phyloP scores from a whole-genome alignment of 2,888 invertebrate genomes.

The Hemicrepidius hirtus region DNA sequence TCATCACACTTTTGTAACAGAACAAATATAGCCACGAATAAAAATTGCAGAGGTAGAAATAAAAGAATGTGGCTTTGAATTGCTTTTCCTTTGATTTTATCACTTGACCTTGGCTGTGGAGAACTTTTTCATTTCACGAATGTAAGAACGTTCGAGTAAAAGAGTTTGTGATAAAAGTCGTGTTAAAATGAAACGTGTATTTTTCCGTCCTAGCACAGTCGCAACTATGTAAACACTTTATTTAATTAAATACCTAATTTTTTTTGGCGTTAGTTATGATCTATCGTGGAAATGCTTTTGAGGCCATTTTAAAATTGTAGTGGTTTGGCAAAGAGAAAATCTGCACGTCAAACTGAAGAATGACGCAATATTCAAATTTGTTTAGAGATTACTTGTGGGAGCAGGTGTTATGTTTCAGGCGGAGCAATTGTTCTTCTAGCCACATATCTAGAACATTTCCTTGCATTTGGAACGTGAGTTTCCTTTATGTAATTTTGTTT shows the following conservation, averaged over 20 bases:
- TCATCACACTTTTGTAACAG: background rate
- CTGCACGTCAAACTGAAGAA: slow-evolving; percentile 1
- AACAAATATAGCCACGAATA: background rate
- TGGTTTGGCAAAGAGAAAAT: background rate
- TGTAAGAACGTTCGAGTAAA: no score
- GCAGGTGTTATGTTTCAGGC: background rate
- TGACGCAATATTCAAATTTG: slow-evolving; percentile 4
- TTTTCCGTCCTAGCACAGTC: no score
- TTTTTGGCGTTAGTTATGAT: no score
- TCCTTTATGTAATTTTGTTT: no score
- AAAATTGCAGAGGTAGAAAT: background rate
- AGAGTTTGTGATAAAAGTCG: no score
- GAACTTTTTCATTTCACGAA: no score
- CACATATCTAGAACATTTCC: no score
- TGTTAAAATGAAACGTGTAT: no score
- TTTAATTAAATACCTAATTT: no score
- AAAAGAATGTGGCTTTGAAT: slow-evolving; percentile 9
- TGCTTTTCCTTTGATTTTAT: slow-evolving; percentile 5
- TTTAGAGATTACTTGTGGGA: slow-evolving; percentile 7
- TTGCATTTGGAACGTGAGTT: no score
- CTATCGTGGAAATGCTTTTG: background rate
- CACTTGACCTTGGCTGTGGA: background rate
- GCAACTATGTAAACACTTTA: no score
- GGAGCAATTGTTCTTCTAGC: no score
- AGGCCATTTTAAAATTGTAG: background rate